Conservation (phyloP, 1,140 invertebrate genomes). For the Acyrthosiphon pisum region DNA sequence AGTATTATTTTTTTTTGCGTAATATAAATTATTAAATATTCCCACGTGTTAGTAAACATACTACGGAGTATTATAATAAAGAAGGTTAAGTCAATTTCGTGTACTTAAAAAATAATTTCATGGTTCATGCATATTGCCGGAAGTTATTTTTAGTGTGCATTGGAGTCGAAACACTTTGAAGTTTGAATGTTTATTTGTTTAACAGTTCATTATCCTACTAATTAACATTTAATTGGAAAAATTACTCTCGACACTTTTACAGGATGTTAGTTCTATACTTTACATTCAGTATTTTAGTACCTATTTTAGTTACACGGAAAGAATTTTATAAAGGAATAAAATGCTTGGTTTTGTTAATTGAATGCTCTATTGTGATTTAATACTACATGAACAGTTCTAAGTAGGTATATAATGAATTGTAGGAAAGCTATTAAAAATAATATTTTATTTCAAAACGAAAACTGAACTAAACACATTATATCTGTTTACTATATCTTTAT, state of each 20-base stretch:
- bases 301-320: background rate
- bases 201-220: background rate
- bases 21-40: constrained; percentile 6
- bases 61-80: background rate
- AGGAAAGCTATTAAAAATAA: background rate
- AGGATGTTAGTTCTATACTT: background rate
- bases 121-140: background rate
- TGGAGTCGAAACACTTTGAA: constrained; percentile 16
- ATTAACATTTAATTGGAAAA: constrained; percentile 13
- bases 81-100: constrained; percentile 10
- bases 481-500: background rate
- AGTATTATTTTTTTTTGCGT: background rate
- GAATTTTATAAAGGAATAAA: background rate
- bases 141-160: constrained; percentile 25
- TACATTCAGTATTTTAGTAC: background rate
- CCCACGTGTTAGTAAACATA: background rate
- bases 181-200: constrained; percentile 13
- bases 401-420: background rate
- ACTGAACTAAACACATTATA: background rate
- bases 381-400: background rate
- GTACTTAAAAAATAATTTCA: constrained; percentile 29
- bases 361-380: background rate
- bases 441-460: background rate
- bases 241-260: background rate
- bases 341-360: background rate